Conservation (phyloP, 64 coral and sea anemone species). For the Acropora yongei region DNA sequence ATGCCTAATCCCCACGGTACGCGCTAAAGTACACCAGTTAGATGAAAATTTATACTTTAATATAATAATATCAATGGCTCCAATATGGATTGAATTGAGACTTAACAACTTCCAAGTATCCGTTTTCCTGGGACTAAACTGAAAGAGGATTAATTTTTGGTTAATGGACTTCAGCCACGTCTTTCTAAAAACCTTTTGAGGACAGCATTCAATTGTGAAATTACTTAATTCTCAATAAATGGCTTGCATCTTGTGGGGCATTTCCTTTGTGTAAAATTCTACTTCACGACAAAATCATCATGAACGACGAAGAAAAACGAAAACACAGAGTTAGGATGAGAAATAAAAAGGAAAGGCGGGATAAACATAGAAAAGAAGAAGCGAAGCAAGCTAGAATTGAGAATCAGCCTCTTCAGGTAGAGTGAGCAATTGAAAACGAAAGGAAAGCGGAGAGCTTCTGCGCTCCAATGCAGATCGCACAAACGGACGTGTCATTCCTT, state of each 20-base stretch:
- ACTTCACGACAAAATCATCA: not conserved
- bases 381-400: conserved; percentile 23
- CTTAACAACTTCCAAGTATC: too few species aligned
- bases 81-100: too few species aligned
- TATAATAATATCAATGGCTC: too few species aligned
- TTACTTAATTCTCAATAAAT: not conserved
- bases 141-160: not conserved
- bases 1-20: too few species aligned
- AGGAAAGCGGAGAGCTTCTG: not conserved
- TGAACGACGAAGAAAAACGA: conserved; percentile 26
- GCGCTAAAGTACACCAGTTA: too few species aligned
- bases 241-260: not conserved
- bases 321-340: conserved; percentile 39
- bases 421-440: not conserved
- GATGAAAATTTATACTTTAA: too few species aligned
- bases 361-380: conserved; percentile 41
- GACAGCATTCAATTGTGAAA: not conserved
- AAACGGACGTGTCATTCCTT: not conserved
- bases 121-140: not conserved
- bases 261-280: not conserved
- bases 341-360: conserved; percentile 2
- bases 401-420: conserved; percentile 7
- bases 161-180: not conserved
- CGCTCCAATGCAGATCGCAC: not conserved
- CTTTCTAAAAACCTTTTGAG: not conserved